Evolutionary conservation across 2,888 invertebrate species (phyloP).

Genomic region (Diachrysia chrysitis): DNA sequence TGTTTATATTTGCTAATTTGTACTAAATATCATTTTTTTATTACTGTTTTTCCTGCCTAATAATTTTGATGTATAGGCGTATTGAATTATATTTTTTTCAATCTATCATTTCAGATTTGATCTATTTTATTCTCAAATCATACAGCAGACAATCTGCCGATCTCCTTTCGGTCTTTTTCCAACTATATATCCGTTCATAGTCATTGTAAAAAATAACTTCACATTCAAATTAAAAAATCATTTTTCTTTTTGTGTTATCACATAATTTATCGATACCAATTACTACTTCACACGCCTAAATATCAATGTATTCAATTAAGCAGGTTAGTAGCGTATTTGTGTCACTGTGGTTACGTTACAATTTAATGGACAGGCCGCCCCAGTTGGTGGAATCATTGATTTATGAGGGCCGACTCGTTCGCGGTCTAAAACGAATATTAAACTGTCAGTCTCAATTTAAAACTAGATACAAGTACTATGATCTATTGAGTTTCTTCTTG

Average conservation of each 20-base stretch:
- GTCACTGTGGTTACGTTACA: slow-evolving; percentile 44
- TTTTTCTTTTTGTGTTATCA: not conserved
- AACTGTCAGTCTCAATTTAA: slow-evolving; percentile 16
- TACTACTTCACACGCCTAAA: not conserved
- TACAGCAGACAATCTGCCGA: too few species aligned
- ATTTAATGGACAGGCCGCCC: slow-evolving; percentile 29
- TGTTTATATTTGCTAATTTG: too few species aligned
- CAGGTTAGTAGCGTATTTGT: slow-evolving; percentile 32
- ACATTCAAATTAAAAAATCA: too few species aligned
- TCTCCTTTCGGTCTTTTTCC: too few species aligned
- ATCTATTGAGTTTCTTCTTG: not conserved
- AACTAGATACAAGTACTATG: slow-evolving; percentile 19
- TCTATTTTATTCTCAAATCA: too few species aligned
- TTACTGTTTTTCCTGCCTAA: slow-evolving; percentile 8
- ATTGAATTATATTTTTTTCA: too few species aligned
- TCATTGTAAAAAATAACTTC: too few species aligned
- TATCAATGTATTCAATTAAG: slow-evolving; percentile 13
- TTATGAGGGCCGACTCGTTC: slow-evolving; percentile 23
- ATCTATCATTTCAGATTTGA: too few species aligned
- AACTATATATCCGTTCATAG: too few species aligned
- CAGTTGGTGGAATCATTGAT: slow-evolving; percentile 30
- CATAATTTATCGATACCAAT: slow-evolving; percentile 4
- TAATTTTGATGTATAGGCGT: too few species aligned
- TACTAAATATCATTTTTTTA: too few species aligned
- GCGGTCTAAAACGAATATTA: slow-evolving; percentile 23